Percentiles rank a stretch among this genome's conserved stretches.
Conservation (phyloP, 1,140 invertebrate species). For the Bombus waltoni region DNA sequence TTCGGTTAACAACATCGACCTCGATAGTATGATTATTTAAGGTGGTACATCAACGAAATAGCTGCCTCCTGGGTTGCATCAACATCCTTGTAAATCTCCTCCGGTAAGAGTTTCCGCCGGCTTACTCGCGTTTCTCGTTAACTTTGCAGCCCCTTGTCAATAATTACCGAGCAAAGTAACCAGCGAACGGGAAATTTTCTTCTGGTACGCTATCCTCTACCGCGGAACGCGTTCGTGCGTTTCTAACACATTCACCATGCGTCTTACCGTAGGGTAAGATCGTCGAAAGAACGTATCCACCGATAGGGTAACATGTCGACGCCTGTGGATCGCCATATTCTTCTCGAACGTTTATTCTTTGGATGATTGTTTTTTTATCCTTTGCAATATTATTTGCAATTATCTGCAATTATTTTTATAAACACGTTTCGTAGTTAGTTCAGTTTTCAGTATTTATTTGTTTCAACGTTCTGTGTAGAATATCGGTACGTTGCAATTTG, state of each 20-base stretch:
- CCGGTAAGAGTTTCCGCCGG: not conserved
- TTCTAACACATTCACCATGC: too few relatives aligned
- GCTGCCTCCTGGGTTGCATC: conserved; percentile 3
- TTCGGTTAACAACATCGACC: conserved; percentile 14
- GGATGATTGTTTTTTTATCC: not conserved
- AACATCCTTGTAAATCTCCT: conserved; percentile 32
- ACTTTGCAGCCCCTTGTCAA: conserved; percentile 23
- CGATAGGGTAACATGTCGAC: not conserved
- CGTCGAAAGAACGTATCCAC: not conserved
- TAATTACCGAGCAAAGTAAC: conserved; percentile 2
- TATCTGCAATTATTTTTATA: too few relatives aligned
- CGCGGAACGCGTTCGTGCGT: not conserved
- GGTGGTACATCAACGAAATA: conserved; percentile 12
- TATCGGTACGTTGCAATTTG: too few relatives aligned
- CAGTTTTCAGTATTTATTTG: too few relatives aligned
- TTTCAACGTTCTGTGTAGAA: too few relatives aligned
- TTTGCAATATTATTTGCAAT: not conserved
- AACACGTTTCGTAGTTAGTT: too few relatives aligned
- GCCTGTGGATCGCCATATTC: not conserved
- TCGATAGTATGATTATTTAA: conserved; percentile 30
- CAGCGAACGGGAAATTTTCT: conserved; percentile 1
- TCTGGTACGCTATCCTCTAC: not conserved
- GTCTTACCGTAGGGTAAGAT: not conserved
- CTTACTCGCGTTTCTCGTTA: conserved; percentile 22
- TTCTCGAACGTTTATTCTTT: not conserved